Base-by-base conservation (phyloP, 2,113 vertebrate species). In the Nycticorax nycticorax region DNA sequence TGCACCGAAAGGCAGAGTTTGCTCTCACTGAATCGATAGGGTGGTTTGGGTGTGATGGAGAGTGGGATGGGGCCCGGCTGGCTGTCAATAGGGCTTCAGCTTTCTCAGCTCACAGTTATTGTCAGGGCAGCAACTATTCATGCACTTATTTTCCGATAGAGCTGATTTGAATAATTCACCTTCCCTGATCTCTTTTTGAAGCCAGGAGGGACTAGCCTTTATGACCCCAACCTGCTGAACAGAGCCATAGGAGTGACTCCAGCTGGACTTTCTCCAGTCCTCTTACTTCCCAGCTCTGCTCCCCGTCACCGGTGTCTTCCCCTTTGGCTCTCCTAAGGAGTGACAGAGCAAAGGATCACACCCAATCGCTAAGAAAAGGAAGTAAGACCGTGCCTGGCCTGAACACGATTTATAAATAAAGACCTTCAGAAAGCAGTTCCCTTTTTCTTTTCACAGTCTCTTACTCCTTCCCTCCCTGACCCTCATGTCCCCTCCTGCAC, bases 161-260 rank as follows among this genome's bases (percentile, higher is more conserved):
- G 72, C 17, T 83, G 62, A 60, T 87, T 5, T 69, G 55, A 93
- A 62, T 89, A 84, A 94, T 84, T 97, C 85, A 81, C 87, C 89
- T 89, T 95, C 21, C 57, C n/a, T 85, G 71, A 62, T 92, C 80
- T 64, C 45, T 66, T 83, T 81, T 57, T 56, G 37, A 88, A 88
- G 69, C 48, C 68, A 83, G 39, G 50, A 81, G 41, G 23, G 47
- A 76, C 75, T 56, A 63, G 62, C n/a, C 41, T 84, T 85, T 86
- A 43, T 84, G 88, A 90, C 80, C 78, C 66, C 50, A 74, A 56
- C 82, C 23, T 71, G 62, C 66, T 89, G 66, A 78, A 77, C 35
- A 78, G 72, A 56, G 33, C 60, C 64, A 47, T 45, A 45, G 32
- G 45, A 86, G 35, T 75, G 64, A 57, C 52, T 95, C 64, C 84